Evolutionary conservation across 2,888 invertebrate genomes (phyloP), one percentile per base, ranked within the genome.

Genomic region (Cheilosia pagana): DNA sequence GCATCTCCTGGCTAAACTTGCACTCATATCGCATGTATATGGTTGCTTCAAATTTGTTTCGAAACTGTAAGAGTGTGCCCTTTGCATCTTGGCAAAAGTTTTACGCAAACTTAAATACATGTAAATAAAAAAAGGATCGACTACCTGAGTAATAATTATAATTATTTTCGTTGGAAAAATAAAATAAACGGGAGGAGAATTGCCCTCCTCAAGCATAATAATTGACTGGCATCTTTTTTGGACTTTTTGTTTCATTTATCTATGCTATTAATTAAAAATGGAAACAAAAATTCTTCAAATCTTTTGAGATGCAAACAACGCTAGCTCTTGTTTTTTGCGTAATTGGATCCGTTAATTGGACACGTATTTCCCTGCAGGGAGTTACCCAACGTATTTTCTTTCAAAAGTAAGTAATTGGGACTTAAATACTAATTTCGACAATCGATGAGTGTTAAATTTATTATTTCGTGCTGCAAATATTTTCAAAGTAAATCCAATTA

Each of bases 301-400:
- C 74, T 72, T 71, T 76, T 53, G 71, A 62, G 53, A 67, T 67
- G 35, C 35, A 35, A 12, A 35, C 12, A 35, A 12, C 35, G 3
- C 28, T 10, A 3, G 4, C 14, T 52, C 39, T 65, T 52, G n/a
- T 35, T 52, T 68, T 55, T 31, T 14, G 25, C 60, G 52, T 78
- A 83, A 83, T 78, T 83, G 77, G 78, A 78, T 68, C 50, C 52
- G 62, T 68, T 83, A 83, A 83, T 83, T 83, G 78, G 78, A 68
- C 78, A 72, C 55, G 71, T 72, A 72, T 71, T 72, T 19, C 35
- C 35, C 28, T 6, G 6, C 6, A 43, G n/a, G 7, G 7, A n/a
- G 43, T 39, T 39, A 25, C 45, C 48, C 39, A 70, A 62, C 57
- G 53, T 70, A 10, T 35, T 12, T 35, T 35, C 35, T 12, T 35